Base-by-base conservation (phyloP, 2,888 invertebrate species). In the Rhingia campestris region DNA sequence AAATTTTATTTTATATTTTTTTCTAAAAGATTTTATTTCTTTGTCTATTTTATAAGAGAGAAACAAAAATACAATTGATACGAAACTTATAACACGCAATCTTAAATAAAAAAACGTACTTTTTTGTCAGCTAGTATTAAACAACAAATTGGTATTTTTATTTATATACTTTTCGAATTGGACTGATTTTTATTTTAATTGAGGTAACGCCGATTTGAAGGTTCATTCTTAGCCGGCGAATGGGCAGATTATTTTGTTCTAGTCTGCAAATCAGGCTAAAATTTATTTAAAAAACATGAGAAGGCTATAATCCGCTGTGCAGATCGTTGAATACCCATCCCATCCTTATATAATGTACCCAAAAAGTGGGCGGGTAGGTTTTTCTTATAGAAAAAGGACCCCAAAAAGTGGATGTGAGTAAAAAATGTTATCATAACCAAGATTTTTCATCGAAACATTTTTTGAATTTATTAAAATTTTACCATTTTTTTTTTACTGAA, bases 111-210 rank as follows among this genome's bases (percentile, higher is more conserved):
- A 82, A 45, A 45, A 35, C 6, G 30, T 10, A 22, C 43, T 67
- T 74, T 66, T 81, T 80, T 82, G 79, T 82, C 82, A 79, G 51
- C 79, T 79, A 82, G 79, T 79, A 64, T 82, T 82, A 74, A 77
- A 59, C n/a, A 49, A 47, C 30, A 59, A 37, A n/a, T 51, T 67
- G 14, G 59, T 67, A 51, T 82, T 73, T 82, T 54, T 10, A 67
- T 69, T 74, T 37, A 35, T 63, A 6, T 35, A 32, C 22, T 66
- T 41, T 61, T 32, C 1, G 3, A 32, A 33, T 63, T 61, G 43
- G 41, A 59, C 2, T 61, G 2, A 10, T 30, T 22, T 43, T 61
- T 22, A 1, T 22, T 22, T 22, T 2, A 2, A 22, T 22, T 22
- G 12, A 10, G 10, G 39, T 12, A 7, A 4, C 47, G 9, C 14